phyloP scores from a whole-genome alignment of 2,888 invertebrate genomes.

The Acrobasis consociella region DNA sequence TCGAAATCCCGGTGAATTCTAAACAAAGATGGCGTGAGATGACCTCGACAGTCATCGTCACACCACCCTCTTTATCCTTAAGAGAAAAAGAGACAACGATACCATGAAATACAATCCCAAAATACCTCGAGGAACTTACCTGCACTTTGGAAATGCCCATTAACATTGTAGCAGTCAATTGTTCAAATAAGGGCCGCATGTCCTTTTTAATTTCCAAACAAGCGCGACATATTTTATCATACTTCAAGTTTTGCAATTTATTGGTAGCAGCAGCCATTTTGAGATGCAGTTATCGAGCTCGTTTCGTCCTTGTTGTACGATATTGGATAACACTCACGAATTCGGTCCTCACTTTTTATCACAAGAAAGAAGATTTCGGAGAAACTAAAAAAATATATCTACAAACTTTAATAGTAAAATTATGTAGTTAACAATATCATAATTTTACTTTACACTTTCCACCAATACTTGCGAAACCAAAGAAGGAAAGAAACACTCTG shows the following conservation, averaged over 20 bases:
- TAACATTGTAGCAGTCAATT: slow-evolving; percentile 85
- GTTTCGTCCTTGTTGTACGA: slow-evolving; percentile 67
- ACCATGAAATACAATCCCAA: slow-evolving; percentile 55
- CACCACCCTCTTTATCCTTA: slow-evolving; percentile 36
- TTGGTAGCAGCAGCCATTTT: slow-evolving; percentile 72
- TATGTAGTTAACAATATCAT: neutral
- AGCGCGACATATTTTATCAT: slow-evolving; percentile 85
- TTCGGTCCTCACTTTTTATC: neutral
- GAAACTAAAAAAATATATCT: neutral
- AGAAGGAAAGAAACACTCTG: slow-evolving; percentile 52
- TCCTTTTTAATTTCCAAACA: slow-evolving; percentile 85
- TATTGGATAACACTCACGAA: slow-evolving; percentile 26
- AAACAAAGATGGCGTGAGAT: slow-evolving; percentile 77
- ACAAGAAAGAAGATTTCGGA: neutral
- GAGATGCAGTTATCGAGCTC: slow-evolving; percentile 60
- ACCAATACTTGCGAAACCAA: slow-evolving; percentile 53
- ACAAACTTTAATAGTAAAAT: neutral
- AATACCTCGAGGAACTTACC: slow-evolving; percentile 71
- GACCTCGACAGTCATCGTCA: slow-evolving; percentile 55
- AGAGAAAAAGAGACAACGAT: slow-evolving; percentile 68
- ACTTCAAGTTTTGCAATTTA: slow-evolving; percentile 62
- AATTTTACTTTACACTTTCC: slow-evolving; percentile 26
- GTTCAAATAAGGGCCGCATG: slow-evolving; percentile 85
- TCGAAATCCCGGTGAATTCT: slow-evolving; percentile 66
- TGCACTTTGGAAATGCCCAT: slow-evolving; percentile 85